Evolutionary conservation across 2,888 invertebrate genomes (phyloP).

Genomic region (Baccha elongata): DNA sequence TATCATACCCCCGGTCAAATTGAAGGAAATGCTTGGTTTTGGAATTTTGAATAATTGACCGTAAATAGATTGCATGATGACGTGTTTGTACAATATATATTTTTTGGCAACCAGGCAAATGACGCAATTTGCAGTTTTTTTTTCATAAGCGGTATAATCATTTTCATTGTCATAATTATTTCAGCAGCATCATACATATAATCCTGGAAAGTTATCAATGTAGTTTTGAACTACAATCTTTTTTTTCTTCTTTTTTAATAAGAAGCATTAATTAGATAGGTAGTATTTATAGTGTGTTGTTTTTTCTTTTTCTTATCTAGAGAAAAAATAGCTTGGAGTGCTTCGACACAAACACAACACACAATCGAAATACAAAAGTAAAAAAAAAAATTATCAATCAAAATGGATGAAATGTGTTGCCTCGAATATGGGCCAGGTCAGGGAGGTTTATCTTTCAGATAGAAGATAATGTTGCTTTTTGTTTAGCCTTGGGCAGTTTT

Average conservation of each 20-base stretch:
- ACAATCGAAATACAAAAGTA: neutral
- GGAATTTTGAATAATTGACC: conserved; percentile 39
- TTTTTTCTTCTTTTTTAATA: neutral
- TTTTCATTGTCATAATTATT: conserved; percentile 67
- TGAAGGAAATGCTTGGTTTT: conserved; percentile 18
- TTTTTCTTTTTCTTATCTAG: no score
- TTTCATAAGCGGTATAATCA: conserved; percentile 55
- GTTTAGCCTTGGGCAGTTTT: conserved; percentile 59
- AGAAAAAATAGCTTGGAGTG: neutral
- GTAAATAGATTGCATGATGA: conserved; percentile 48
- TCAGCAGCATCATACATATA: conserved; percentile 7
- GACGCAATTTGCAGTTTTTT: conserved; percentile 58
- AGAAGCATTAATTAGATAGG: neutral
- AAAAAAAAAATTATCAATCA: conserved; percentile 5
- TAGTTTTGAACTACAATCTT: neutral
- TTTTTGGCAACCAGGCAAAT: conserved; percentile 65
- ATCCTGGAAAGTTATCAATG: conserved; percentile 40
- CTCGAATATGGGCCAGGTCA: conserved; percentile 51
- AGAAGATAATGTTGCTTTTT: conserved; percentile 11
- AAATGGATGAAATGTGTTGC: conserved; percentile 46
- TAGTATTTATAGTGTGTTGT: no score
- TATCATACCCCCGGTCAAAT: neutral
- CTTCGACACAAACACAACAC: conserved; percentile 11
- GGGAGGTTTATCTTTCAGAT: conserved; percentile 40
- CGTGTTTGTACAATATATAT: conserved; percentile 27